These are phyloP conservation scores for Laspeyria flexula DNA, from an alignment of 2,888 invertebrate genomes.

Conservation along the genomic window DNA sequence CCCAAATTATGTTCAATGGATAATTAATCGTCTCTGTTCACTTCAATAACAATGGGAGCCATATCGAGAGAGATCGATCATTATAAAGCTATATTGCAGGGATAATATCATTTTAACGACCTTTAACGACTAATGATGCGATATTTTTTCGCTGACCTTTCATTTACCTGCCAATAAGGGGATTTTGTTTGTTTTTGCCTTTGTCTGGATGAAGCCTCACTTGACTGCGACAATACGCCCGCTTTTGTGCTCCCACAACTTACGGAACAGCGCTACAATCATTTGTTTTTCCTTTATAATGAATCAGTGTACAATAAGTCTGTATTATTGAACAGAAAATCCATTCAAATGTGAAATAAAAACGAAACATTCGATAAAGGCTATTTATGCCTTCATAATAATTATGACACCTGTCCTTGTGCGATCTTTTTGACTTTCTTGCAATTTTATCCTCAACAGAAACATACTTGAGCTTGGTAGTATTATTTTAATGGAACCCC, in stretches of 20 bases:
- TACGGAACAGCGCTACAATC: not conserved
- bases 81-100: slow-evolving; percentile 59
- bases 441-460: slow-evolving; percentile 49
- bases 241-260: not conserved
- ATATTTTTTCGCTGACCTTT: slow-evolving; percentile 41
- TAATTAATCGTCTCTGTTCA: slow-evolving; percentile 81
- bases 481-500: slow-evolving; percentile 61
- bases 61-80: slow-evolving; percentile 66
- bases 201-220: slow-evolving; percentile 21
- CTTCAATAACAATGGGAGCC: slow-evolving; percentile 75
- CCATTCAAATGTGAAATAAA: not conserved
- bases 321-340: not conserved
- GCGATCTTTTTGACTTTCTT: slow-evolving; percentile 45
- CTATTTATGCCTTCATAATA: slow-evolving; percentile 5
- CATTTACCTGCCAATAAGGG: slow-evolving; percentile 29
- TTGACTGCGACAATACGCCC: slow-evolving; percentile 18
- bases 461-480: slow-evolving; percentile 54
- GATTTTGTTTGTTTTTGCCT: slow-evolving; percentile 34
- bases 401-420: slow-evolving; percentile 32
- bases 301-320: not conserved
- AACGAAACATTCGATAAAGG: not conserved
- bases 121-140: slow-evolving; percentile 40
- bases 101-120: slow-evolving; percentile 47
- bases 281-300: not conserved
- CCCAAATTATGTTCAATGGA: slow-evolving; percentile 85